Conservation (phyloP, 2,888 invertebrate genomes). For the Aquatica leii region DNA sequence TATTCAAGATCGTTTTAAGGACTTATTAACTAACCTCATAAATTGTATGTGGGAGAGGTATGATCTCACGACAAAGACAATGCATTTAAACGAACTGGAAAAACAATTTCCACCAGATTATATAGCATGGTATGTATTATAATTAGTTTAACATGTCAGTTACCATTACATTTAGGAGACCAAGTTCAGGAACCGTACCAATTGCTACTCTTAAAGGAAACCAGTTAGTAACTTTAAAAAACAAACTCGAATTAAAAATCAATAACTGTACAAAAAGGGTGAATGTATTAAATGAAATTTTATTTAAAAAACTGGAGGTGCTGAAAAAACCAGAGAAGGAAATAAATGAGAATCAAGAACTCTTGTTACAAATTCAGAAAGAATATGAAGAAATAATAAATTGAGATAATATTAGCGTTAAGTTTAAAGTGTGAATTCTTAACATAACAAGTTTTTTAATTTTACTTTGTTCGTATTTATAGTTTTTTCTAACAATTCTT, state of each 20-base stretch:
- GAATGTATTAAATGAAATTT: constrained; percentile 20
- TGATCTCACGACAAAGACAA: constrained; percentile 26
- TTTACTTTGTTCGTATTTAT: not conserved
- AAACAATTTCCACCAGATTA: constrained; percentile 18
- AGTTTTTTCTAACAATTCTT: not conserved
- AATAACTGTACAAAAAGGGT: constrained; percentile 20
- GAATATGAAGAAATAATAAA: constrained; percentile 12
- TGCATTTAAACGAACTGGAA: constrained; percentile 23
- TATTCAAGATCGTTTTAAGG: not conserved
- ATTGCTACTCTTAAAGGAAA: constrained; percentile 23
- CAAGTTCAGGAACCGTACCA: constrained; percentile 34
- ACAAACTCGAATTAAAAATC: constrained; percentile 27
- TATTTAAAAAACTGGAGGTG: not conserved
- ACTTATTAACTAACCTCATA: constrained; percentile 4
- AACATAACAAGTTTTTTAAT: not conserved
- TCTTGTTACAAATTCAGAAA: not conserved
- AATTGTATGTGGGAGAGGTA: constrained; percentile 30
- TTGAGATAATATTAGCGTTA: not conserved
- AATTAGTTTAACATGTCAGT: not conserved
- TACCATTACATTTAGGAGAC: constrained; percentile 43
- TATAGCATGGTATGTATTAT: constrained; percentile 32
- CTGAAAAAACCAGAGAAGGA: not conserved
- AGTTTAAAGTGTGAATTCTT: not conserved
- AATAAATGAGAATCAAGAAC: not conserved
- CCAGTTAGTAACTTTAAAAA: constrained; percentile 26